Percentiles rank a stretch among this genome's conserved stretches.
Conservation (phyloP, 2,797 vertebrate genomes). For the Gallinago stenura region DNA sequence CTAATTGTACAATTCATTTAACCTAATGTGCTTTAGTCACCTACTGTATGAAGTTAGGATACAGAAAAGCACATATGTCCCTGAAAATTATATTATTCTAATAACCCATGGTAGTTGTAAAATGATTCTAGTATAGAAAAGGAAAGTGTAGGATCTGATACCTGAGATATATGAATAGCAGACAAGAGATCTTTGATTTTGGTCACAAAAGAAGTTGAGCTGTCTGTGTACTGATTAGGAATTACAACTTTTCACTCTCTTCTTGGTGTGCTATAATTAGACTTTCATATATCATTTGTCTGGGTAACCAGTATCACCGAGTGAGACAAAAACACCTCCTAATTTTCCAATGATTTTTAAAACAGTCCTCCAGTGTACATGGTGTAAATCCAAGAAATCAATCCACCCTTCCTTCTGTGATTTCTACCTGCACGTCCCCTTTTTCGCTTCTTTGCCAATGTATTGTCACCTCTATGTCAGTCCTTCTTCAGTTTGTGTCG, state of each 20-base stretch:
- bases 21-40: neutral
- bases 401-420: neutral
- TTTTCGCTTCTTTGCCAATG: neutral
- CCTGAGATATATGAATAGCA: neutral
- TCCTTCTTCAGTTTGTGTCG: neutral
- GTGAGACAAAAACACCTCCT: neutral
- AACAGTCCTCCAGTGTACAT: neutral
- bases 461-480: neutral
- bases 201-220: neutral
- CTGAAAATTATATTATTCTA: neutral
- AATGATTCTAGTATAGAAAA: neutral
- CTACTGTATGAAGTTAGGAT: neutral
- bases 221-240: neutral
- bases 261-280: neutral
- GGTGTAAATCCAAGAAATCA: neutral
- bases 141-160: neutral
- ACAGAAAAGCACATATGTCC: neutral
- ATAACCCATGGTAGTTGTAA: neutral
- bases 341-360: neutral
- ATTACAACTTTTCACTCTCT: neutral
- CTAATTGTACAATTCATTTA: neutral
- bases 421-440: neutral
- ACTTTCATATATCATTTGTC: neutral
- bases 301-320: neutral
- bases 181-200: neutral